phyloP scores from a whole-genome alignment of 2,113 vertebrate species.

The Oophaga pumilio region DNA sequence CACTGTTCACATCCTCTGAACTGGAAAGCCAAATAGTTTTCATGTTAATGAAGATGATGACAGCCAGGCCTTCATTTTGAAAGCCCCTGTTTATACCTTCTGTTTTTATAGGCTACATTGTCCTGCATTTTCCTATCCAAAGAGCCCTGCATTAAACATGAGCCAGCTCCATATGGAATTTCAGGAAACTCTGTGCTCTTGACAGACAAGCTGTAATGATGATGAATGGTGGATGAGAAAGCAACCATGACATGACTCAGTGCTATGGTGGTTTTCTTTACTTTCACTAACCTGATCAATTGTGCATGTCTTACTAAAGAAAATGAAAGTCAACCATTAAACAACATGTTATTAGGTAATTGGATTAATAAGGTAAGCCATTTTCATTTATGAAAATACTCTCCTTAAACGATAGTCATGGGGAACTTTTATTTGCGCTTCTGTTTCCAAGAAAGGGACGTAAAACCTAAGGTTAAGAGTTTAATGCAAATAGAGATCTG shows the following conservation, averaged over 20 bases:
- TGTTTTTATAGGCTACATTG: slow-evolving; percentile 60
- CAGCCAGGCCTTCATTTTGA: slow-evolving; percentile 68
- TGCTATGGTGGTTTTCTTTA: slow-evolving; percentile 43
- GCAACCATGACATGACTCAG: slow-evolving; percentile 62
- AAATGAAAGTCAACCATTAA: neutral
- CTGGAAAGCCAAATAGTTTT: slow-evolving; percentile 62
- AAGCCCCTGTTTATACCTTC: slow-evolving; percentile 65
- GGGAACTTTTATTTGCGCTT: neutral
- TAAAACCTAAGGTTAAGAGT: neutral
- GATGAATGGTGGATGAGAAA: slow-evolving; percentile 67
- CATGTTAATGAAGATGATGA: slow-evolving; percentile 68
- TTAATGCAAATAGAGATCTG: neutral
- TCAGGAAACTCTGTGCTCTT: slow-evolving; percentile 64
- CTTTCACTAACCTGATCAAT: neutral
- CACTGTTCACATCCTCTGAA: slow-evolving; percentile 65
- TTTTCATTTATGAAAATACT: neutral
- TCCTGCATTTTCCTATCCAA: slow-evolving; percentile 63
- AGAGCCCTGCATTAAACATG: slow-evolving; percentile 62
- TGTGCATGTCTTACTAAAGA: neutral
- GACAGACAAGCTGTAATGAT: slow-evolving; percentile 67
- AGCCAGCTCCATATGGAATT: slow-evolving; percentile 62
- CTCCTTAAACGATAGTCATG: neutral
- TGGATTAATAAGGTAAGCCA: neutral
- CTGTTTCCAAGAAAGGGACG: slow-evolving; percentile 1
- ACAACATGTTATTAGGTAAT: neutral